phyloP scores from a whole-genome alignment of 35 echinoderm and acorn worm genomes.

The Chiridota heheva region DNA sequence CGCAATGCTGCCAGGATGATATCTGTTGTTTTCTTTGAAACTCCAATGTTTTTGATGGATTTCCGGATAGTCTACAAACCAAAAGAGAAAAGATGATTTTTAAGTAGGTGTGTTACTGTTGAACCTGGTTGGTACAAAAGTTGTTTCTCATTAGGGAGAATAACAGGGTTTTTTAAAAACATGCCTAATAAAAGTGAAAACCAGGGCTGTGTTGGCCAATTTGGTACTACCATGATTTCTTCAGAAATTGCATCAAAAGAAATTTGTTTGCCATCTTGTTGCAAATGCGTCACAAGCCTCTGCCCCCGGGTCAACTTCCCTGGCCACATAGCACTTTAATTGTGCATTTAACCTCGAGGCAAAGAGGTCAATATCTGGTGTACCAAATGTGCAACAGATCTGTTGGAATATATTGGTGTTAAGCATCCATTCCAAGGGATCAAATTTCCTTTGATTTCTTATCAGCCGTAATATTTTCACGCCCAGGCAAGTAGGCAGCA shows the following conservation, averaged over 20 bases:
- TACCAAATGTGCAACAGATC: slow-evolving; percentile 48
- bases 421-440: slow-evolving; percentile 72
- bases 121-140: neutral
- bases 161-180: slow-evolving; percentile 31
- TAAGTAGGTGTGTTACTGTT: slow-evolving; percentile 14
- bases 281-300: slow-evolving; percentile 62
- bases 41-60: slow-evolving; percentile 26
- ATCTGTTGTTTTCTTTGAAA: slow-evolving; percentile 40
- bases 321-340: slow-evolving; percentile 51
- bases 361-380: slow-evolving; percentile 73
- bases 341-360: slow-evolving; percentile 66
- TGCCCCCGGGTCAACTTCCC: slow-evolving; percentile 63
- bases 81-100: slow-evolving; percentile 20
- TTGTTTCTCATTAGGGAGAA: slow-evolving; percentile 5
- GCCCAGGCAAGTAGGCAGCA: slow-evolving; percentile 54
- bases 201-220: slow-evolving; percentile 84
- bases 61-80: slow-evolving; percentile 67
- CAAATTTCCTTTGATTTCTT: slow-evolving; percentile 57
- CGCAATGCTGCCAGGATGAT: slow-evolving; percentile 77
- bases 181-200: slow-evolving; percentile 47
- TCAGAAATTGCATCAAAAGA: slow-evolving; percentile 4
- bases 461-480: slow-evolving; percentile 44
- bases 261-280: slow-evolving; percentile 52
- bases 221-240: slow-evolving; percentile 55
- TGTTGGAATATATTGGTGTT: slow-evolving; percentile 38